Evolutionary conservation across 2,113 vertebrate species (phyloP), one percentile per base, ranked within the genome.

Genomic region (Machaerirhynchus nigripectus): DNA sequence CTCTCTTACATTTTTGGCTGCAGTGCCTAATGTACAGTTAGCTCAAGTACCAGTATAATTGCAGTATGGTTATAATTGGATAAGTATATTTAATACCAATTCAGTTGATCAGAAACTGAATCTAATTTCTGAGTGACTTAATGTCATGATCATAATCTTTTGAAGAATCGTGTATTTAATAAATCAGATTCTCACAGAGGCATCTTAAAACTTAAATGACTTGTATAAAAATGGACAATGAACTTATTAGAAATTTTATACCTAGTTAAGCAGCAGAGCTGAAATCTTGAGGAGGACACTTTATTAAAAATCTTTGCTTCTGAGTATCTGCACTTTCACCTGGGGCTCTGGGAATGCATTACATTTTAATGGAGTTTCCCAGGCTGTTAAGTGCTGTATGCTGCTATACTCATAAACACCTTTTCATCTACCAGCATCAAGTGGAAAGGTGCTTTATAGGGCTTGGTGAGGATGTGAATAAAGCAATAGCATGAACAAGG

Each of bases 61-160:
- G 71, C 83, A 91, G 24, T 69, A 31, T 50, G 61, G 65, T 68
- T 82, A 77, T 91, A 91, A 94, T 64, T 86, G 90, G 31, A 33
- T 89, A 59, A 84, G 74, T 85, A 15, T 78, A 69, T 90, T 88
- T 81, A 93, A 84, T 85, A 11, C 70, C 47, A 81, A 77, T 89
- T 73, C 31, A 52, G 42, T 46, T 92, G 84, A 87, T 94, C 77
- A 89, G 88, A 91, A 92, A 61, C 27, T 15, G 68, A 86, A 77
- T 86, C 69, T 86, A 84, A 90, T 88, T 90, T 83, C 67, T 93
- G 67, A 67, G 59, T 81, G 77, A 59, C 49, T 86, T 90, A 46
- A 73, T 87, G 55, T 20, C 59, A 71, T 16, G 26, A 78, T 70
- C 30, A 40, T 83, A 55, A 70, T 70, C 35, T 93, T 86, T 50